phyloP scores from a whole-genome alignment of 2,797 vertebrate species.

The Lagorchestes hirsutus region DNA sequence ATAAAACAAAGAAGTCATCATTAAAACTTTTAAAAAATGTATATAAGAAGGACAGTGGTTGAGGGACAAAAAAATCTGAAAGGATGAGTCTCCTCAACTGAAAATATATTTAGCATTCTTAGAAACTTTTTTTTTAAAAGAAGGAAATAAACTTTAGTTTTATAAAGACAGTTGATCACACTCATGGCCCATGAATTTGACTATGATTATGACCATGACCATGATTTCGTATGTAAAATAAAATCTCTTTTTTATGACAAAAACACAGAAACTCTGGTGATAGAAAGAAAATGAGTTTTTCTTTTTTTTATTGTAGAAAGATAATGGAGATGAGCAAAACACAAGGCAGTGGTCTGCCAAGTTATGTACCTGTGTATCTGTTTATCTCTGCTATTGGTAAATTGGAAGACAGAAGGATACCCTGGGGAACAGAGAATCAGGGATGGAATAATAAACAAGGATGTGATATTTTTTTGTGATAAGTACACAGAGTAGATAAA shows the following conservation, averaged over 20 bases:
- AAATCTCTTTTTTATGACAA: background rate
- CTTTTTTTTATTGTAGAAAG: background rate
- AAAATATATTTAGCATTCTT: background rate
- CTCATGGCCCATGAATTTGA: background rate
- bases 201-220: background rate
- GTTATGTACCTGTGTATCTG: constrained; percentile 29
- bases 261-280: background rate
- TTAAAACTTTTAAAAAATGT: background rate
- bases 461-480: constrained; percentile 49
- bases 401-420: background rate
- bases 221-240: background rate
- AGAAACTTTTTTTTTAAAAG: background rate
- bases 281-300: background rate
- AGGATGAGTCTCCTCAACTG: background rate
- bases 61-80: background rate
- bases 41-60: background rate
- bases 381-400: constrained; percentile 26
- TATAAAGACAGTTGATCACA: background rate
- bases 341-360: constrained; percentile 9
- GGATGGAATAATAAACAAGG: constrained; percentile 55
- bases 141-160: background rate
- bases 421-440: constrained; percentile 18
- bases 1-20: background rate
- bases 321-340: constrained; percentile 25
- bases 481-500: constrained; percentile 33